Conservation (phyloP, 2,888 invertebrate genomes). For the Acleris sparsana region DNA sequence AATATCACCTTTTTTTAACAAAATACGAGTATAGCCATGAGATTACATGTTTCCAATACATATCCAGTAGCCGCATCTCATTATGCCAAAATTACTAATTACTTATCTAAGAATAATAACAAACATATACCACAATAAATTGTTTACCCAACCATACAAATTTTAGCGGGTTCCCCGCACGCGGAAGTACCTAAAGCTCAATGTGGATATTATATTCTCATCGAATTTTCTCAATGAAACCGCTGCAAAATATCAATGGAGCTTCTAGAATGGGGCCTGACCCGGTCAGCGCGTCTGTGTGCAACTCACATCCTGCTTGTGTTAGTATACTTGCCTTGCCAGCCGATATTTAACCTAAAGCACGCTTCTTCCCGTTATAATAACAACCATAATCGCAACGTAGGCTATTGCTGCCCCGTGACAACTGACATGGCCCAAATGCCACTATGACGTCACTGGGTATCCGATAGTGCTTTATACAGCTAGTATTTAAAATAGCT, state of each 20-base stretch:
- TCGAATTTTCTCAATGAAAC: conserved; percentile 70
- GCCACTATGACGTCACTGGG: conserved; percentile 33
- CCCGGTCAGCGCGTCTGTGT: conserved; percentile 70
- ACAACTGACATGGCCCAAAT: conserved; percentile 37
- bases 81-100: no score
- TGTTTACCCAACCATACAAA: no score
- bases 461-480: conserved; percentile 16
- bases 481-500: conserved; percentile 10
- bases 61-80: no score
- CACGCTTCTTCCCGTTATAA: not conserved
- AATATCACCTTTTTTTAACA: no score
- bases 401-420: conserved; percentile 4
- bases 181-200: not conserved
- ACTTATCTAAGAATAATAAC: no score
- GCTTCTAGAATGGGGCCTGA: conserved; percentile 73
- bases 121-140: no score
- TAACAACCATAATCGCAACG: not conserved
- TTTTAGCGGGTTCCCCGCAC: no score
- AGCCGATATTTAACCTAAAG: not conserved
- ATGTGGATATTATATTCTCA: conserved; percentile 23
- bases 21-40: no score
- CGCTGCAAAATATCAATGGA: conserved; percentile 79
- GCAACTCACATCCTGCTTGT: conserved; percentile 45
- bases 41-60: no score
- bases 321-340: conserved; percentile 37